Evolutionary conservation across 1,140 invertebrate species (phyloP), one percentile per base, ranked within the genome.

Genomic region (Cryptotermes secundus): DNA sequence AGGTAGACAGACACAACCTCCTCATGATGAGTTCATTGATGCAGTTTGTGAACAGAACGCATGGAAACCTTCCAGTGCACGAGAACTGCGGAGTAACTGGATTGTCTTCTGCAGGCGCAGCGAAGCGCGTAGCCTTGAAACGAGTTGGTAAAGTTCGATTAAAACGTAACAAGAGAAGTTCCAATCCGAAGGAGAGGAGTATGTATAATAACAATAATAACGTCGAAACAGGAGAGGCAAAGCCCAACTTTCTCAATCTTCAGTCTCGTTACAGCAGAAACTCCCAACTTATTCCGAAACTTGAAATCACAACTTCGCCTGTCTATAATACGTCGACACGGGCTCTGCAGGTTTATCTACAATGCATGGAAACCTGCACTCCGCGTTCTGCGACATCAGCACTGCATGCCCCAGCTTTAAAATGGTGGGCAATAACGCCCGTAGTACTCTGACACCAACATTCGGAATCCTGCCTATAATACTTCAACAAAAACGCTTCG

Each of bases 171-270:
- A 72, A 72, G 59, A 26, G 59, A 72, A 72, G 59, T 72, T 72
- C 59, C n/a, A 26, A 72, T 72, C 59, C 59, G 7, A 72, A 72
- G 59, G 26, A n/a, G 59, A 12, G 9, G 59, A 72, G 59, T 72
- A 26, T 72, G n/a, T 72, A 72, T 72, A 72, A 72, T 72, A 72
- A 72, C 59, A 72, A 72, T 72, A 72, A 72, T 72, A 72, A 31
- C 31, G 59, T 72, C 26, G 59, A 72, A 72, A 72, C 59, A 72
- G 59, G 26, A 72, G 26, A 72, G 59, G 59, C 59, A 72, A 26
- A 9, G 53, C 59, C 59, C 59, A 72, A 72, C 59, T 72, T 72
- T 72, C 26, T 16, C 59, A 72, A 72, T 72, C 59, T 72, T 72
- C 59, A 72, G 59, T 31, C 26, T 9, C n/a, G 59, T 31, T 72